Evolutionary conservation across 2,888 invertebrate genomes (phyloP).

Genomic region (Entomobrya proxima): DNA sequence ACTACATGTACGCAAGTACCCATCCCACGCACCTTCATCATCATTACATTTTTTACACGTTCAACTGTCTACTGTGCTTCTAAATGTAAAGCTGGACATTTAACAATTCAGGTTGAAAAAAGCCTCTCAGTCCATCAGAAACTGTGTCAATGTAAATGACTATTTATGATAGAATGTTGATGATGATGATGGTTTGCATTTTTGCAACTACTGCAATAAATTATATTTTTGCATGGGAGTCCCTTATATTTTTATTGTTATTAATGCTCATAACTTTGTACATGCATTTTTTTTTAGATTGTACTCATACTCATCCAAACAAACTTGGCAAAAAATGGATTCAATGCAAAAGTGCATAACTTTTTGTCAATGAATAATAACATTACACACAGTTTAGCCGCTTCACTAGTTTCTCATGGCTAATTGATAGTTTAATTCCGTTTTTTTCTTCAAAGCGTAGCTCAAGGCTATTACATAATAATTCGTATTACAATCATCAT

Average conservation of each 20-base stretch:
- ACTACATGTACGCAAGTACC: no score
- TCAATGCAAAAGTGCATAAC: not conserved
- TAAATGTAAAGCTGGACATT: not conserved
- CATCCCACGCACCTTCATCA: no score
- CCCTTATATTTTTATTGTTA: not conserved
- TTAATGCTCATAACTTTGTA: not conserved
- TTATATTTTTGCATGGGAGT: not conserved
- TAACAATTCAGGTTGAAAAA: not conserved
- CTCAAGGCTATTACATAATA: not conserved
- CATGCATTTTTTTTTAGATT: no score
- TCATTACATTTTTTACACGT: no score
- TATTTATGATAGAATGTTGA: not conserved
- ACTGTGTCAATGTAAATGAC: constrained; percentile 48
- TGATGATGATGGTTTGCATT: not conserved
- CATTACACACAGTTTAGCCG: not conserved
- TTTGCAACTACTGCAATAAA: not conserved
- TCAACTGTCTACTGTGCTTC: no score
- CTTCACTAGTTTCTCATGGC: not conserved
- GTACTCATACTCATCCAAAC: no score
- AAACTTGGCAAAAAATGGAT: no score
- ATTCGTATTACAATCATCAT: no score
- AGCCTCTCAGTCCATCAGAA: not conserved
- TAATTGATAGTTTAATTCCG: constrained; percentile 14
- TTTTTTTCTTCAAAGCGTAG: not conserved
- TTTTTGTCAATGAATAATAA: not conserved